Evolutionary conservation across 1,140 invertebrate species (phyloP).

Genomic region (Chrysomallon squamiferum): DNA sequence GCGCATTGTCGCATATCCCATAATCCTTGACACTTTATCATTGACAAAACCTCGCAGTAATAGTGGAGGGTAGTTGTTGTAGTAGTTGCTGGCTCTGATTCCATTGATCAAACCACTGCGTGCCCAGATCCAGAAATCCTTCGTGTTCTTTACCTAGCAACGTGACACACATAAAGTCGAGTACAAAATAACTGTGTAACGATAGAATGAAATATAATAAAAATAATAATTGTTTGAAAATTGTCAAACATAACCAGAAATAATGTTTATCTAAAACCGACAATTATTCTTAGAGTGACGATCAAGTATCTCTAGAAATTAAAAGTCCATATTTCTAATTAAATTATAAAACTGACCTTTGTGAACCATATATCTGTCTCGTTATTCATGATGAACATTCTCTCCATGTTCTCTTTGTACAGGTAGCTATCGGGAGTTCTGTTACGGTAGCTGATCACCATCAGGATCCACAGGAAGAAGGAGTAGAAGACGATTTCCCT

Average conservation of each 20-base stretch:
- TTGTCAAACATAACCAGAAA: no score
- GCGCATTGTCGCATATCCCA: conserved; percentile 68
- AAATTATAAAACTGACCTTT: conserved; percentile 41
- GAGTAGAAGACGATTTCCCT: conserved; percentile 65
- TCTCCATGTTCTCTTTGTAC: conserved; percentile 63
- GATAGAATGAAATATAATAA: no score
- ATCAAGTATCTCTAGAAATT: no score
- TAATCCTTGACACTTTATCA: conserved; percentile 66
- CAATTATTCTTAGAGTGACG: no score
- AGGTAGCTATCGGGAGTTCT: conserved; percentile 60
- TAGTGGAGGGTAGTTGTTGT: conserved; percentile 66
- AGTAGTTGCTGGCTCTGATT: conserved; percentile 64
- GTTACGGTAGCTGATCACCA: conserved; percentile 65
- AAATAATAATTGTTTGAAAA: no score
- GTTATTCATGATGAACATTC: conserved; percentile 61
- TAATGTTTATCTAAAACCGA: no score
- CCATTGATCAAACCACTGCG: conserved; percentile 61
- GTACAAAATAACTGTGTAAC: no score
- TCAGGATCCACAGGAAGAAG: conserved; percentile 65
- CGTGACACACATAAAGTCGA: no score
- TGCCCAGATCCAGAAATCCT: conserved; percentile 66
- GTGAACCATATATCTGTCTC: conserved; percentile 44
- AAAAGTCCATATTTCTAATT: no score
- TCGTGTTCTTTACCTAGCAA: conserved; percentile 48
- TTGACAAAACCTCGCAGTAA: conserved; percentile 66